A percentile compares a stretch with the other conserved stretches of the same genome.
Conservation (phyloP, 2,113 vertebrate genomes). For the Brevimyrus niger region DNA sequence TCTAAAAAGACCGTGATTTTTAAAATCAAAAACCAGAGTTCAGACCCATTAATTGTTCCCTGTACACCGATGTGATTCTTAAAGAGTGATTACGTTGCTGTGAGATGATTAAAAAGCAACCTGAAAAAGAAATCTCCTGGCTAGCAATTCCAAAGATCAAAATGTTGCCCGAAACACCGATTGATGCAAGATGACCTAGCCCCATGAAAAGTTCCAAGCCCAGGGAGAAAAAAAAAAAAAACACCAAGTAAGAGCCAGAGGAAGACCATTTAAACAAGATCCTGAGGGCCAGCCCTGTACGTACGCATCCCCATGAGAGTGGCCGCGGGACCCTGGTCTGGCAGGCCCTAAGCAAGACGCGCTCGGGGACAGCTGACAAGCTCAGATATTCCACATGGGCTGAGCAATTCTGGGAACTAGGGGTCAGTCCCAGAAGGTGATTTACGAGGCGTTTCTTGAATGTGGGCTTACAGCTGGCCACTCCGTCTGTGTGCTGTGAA, state of each 20-base stretch:
- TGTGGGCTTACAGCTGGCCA: conserved; percentile 75
- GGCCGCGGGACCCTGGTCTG: conserved; percentile 75
- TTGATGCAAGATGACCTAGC: neutral
- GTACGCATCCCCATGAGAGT: conserved; percentile 92
- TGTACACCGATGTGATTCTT: neutral
- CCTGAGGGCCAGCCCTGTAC: conserved; percentile 46
- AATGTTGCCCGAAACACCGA: neutral
- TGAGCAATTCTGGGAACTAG: conserved; percentile 72
- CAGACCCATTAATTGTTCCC: neutral
- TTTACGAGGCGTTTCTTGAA: conserved; percentile 91
- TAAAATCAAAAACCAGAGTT: neutral
- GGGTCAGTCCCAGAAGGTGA: conserved; percentile 84
- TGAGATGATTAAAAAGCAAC: neutral
- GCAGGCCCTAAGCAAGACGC: conserved; percentile 58
- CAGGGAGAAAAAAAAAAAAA: neutral
- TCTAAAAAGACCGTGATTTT: neutral
- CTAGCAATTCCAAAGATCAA: neutral
- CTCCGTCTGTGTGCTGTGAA: conserved; percentile 65
- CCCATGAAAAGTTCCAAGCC: neutral
- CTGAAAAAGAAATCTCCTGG: neutral
- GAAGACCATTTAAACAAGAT: neutral
- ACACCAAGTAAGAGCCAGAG: neutral
- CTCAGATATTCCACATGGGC: conserved; percentile 72
- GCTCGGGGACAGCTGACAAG: conserved; percentile 58
- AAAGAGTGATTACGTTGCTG: neutral